These are phyloP conservation scores for Serripes groenlandicus DNA, from an alignment of 2,888 invertebrate species.

Conservation along the genomic window DNA sequence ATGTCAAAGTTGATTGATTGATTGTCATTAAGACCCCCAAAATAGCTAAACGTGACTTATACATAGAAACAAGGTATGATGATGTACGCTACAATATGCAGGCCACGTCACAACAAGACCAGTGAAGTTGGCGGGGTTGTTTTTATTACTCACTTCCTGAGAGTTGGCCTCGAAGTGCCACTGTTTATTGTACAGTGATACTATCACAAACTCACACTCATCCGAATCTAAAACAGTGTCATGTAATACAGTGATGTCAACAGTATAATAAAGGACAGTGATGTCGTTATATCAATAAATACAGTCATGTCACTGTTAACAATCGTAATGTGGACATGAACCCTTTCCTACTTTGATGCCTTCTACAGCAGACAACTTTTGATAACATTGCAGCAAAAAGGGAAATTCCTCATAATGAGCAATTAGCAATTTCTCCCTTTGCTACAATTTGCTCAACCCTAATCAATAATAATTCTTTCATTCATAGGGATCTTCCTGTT, in stretches of 20 bases:
- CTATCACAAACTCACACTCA: slow-evolving; percentile 95
- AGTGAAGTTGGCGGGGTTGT: background rate
- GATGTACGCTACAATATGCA: background rate
- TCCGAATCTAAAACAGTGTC: slow-evolving; percentile 85
- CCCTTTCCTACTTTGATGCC: too few relatives aligned
- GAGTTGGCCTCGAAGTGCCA: slow-evolving; percentile 99
- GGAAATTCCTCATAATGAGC: background rate
- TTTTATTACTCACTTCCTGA: slow-evolving; percentile 88
- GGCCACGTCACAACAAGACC: slow-evolving; percentile 3
- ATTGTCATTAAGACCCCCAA: too few relatives aligned
- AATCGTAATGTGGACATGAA: too few relatives aligned
- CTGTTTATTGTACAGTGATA: slow-evolving; percentile 97
- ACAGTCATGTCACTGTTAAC: too few relatives aligned
- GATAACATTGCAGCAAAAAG: background rate
- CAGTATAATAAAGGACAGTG: too few relatives aligned
- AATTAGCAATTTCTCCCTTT: background rate
- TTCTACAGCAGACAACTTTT: background rate
- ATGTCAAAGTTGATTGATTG: too few relatives aligned
- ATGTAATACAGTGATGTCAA: too few relatives aligned
- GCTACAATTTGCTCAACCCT: background rate
- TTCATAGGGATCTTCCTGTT: too few relatives aligned
- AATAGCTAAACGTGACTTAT: too few relatives aligned
- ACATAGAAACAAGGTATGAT: background rate
- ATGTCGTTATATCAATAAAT: too few relatives aligned
- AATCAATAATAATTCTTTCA: too few relatives aligned